Evolutionary conservation across 2,797 vertebrate genomes (phyloP), one percentile per base, ranked within the genome.

Genomic region (Agapornis canus): DNA sequence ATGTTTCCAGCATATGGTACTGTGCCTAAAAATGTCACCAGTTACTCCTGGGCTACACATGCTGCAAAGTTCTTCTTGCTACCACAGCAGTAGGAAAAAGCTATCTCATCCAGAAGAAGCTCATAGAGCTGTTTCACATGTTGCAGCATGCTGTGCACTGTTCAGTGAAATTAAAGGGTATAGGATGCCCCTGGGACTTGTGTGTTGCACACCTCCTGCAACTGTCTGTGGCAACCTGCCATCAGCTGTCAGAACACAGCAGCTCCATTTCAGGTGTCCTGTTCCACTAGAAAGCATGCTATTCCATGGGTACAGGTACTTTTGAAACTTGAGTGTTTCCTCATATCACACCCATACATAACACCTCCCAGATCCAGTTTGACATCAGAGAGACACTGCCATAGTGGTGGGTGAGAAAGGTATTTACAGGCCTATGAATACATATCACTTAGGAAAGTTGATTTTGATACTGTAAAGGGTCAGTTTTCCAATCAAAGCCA

Each of bases 311-410:
- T 69, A 54, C 73, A 79, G 93, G 83, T 86, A 27, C 63, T 94
- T 92, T 29, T 82, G 63, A 94, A 92, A 92, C 29, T 25, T 60
- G 73, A 81, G 59, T 25, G 32, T 84, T 90, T 96, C 73, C 60
- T 89, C 43, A 12, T 59, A 69, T 56, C 82, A 84, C 3, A 1
- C 43, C 17, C 18, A 1, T 48, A 3, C 63, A 43, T 72, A 94
- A 88, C 42, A 45, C 9, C 23, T 79, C 49, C 40, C 70, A 69
- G 72, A 42, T 90, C 42, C 35, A 2, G 0, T 43, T 3, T 59
- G 47, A 59, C 42, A 77, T 31, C 5, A 15, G 52, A 72, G 45
- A 49, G 63, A 26, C 35, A 51, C 31, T 84, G 56, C 43, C 32
- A 29, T 8, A 37, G 40, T 45, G 51, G 65, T 60, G 35, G 78